Percentiles rank a stretch among this genome's conserved stretches.
phyloP scores from a whole-genome alignment of 2,113 vertebrate species.

The Dasyurus viverrinus region DNA sequence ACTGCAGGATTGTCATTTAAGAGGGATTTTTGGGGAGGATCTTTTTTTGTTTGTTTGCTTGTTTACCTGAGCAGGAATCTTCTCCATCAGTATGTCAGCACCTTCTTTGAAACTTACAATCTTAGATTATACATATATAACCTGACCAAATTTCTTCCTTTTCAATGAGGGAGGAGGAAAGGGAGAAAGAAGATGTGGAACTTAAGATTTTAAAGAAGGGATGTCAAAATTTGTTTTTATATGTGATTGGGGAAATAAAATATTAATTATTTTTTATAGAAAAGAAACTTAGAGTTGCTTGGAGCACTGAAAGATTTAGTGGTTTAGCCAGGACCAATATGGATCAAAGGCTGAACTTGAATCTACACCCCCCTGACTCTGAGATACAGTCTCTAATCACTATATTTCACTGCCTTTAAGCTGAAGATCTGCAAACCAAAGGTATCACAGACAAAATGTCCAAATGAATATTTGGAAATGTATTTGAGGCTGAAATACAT shows the following conservation, averaged over 20 bases:
- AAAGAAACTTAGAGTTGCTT: not conserved
- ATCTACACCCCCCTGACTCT: not conserved
- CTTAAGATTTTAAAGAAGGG: not conserved
- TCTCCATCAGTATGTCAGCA: not conserved
- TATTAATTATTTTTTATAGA: not conserved
- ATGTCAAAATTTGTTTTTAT: not conserved
- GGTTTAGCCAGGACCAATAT: not conserved
- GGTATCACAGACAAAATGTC: not conserved
- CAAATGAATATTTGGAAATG: not conserved
- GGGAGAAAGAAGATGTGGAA: not conserved
- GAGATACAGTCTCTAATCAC: not conserved
- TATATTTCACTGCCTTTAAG: not conserved
- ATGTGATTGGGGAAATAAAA: no score
- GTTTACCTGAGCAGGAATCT: not conserved
- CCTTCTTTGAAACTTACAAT: not conserved
- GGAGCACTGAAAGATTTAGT: not conserved
- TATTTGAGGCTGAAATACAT: not conserved
- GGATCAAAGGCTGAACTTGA: not conserved
- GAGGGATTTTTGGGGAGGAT: not conserved
- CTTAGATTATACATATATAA: not conserved
- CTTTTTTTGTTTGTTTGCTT: not conserved
- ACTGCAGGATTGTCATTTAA: not conserved
- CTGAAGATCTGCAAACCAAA: not conserved
- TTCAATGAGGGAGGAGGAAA: not conserved
- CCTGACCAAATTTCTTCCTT: not conserved